These are phyloP conservation scores for Hoplodrina ambigua DNA, from an alignment of 2,888 invertebrate species.

Conservation along the genomic window DNA sequence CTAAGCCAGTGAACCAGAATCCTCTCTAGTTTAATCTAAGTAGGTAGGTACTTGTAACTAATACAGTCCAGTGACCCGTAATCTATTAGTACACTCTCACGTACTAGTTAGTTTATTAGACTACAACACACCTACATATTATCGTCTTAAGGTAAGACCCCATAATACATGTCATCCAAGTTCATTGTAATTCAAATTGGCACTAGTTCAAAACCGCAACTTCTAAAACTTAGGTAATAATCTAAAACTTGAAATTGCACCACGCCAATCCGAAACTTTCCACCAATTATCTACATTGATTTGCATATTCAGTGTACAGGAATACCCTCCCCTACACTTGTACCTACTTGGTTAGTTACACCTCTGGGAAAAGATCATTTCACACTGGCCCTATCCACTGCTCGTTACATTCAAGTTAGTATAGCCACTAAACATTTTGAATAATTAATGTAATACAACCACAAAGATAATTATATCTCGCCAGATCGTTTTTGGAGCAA, in stretches of 20 bases:
- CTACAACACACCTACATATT: not conserved
- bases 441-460: constrained; percentile 75
- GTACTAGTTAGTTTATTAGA: not conserved
- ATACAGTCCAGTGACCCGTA: constrained; percentile 16
- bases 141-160: constrained; percentile 18
- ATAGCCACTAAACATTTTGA: constrained; percentile 77
- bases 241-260: constrained; percentile 68
- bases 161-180: constrained; percentile 51
- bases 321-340: constrained; percentile 49
- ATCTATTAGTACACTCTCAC: not conserved
- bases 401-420: constrained; percentile 73
- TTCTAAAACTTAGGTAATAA: constrained; percentile 64
- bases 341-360: constrained; percentile 37
- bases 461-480: constrained; percentile 70
- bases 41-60: constrained; percentile 8
- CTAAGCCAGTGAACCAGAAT: constrained; percentile 38
- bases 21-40: constrained; percentile 14
- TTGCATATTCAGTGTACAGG: constrained; percentile 64
- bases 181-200: constrained; percentile 65
- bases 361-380: constrained; percentile 59
- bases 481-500: constrained; percentile 63
- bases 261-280: constrained; percentile 59
- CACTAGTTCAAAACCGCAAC: constrained; percentile 60
- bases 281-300: constrained; percentile 66
- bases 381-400: constrained; percentile 67